A percentile compares a stretch with the other conserved stretches of the same genome.
These are phyloP conservation scores for Nephrotoma flavescens DNA, from an alignment of 2,888 invertebrate genomes.

Conservation along the genomic window DNA sequence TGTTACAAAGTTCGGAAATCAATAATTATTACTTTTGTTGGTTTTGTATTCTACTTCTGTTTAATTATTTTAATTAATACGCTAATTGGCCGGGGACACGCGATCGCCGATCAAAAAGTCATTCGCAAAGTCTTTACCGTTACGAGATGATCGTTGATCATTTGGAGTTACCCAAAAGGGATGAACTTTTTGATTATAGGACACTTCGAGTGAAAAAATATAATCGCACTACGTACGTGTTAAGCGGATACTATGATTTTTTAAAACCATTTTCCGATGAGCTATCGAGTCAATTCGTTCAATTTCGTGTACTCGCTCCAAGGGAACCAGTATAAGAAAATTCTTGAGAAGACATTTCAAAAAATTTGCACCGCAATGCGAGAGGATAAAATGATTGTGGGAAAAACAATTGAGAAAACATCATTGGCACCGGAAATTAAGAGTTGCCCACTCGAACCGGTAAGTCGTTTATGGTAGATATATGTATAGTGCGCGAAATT, in stretches of 20 bases:
- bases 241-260: not conserved
- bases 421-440: not conserved
- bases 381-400: not conserved
- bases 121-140: not conserved
- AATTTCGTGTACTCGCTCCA: not conserved
- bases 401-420: not conserved
- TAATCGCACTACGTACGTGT: not conserved
- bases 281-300: not conserved
- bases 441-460: not conserved
- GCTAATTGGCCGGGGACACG: too few relatives aligned
- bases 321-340: not conserved
- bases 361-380: not conserved
- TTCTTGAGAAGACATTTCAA: not conserved
- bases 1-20: too few relatives aligned
- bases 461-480: not conserved
- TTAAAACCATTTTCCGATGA: not conserved
- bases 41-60: too few relatives aligned
- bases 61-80: too few relatives aligned
- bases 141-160: not conserved
- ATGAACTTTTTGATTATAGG: not conserved
- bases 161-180: not conserved
- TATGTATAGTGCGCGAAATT: too few relatives aligned
- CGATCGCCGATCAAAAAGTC: too few relatives aligned
- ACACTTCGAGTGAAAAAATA: not conserved
- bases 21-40: too few relatives aligned